Conservation (phyloP, 1,140 invertebrate genomes). For the Daktulosphaira vitifoliae region DNA sequence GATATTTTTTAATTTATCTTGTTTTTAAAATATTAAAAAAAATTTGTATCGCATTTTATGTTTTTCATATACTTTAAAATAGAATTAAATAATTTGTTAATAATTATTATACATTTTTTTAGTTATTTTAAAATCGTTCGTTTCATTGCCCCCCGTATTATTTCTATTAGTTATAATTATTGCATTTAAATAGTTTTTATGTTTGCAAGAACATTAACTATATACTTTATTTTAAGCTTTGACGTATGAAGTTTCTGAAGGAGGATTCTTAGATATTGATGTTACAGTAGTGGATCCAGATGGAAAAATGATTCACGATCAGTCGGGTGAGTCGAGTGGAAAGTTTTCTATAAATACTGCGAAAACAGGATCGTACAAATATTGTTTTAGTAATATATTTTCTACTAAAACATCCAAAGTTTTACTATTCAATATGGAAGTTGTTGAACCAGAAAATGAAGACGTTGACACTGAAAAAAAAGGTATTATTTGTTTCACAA, state of each 20-base stretch:
- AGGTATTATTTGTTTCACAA: constrained; percentile 35
- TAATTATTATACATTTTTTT: too few relatives aligned
- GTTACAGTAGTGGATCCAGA: constrained; percentile 90
- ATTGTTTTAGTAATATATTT: constrained; percentile 98
- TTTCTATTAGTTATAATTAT: too few relatives aligned
- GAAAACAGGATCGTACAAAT: constrained; percentile 84
- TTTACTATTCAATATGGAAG: constrained; percentile 96
- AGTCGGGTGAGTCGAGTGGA: constrained; percentile 89
- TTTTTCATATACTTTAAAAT: too few relatives aligned
- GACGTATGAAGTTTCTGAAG: constrained; percentile 97
- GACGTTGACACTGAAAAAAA: constrained; percentile 50
- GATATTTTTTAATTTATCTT: too few relatives aligned
- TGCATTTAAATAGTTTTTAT: too few relatives aligned
- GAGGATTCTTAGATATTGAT: constrained; percentile 98
- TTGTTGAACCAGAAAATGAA: constrained; percentile 56
- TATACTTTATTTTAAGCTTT: constrained; percentile 60
- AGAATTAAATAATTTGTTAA: too few relatives aligned
- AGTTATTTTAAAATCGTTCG: too few relatives aligned
- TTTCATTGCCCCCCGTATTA: too few relatives aligned
- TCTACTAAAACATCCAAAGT: constrained; percentile 98
- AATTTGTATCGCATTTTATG: too few relatives aligned
- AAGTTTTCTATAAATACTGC: constrained; percentile 95
- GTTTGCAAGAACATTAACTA: too few relatives aligned
- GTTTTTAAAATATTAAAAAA: too few relatives aligned
- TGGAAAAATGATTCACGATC: constrained; percentile 78